Evolutionary conservation across 2,797 vertebrate genomes (phyloP).

Genomic region (Fistularia tabacaria): DNA sequence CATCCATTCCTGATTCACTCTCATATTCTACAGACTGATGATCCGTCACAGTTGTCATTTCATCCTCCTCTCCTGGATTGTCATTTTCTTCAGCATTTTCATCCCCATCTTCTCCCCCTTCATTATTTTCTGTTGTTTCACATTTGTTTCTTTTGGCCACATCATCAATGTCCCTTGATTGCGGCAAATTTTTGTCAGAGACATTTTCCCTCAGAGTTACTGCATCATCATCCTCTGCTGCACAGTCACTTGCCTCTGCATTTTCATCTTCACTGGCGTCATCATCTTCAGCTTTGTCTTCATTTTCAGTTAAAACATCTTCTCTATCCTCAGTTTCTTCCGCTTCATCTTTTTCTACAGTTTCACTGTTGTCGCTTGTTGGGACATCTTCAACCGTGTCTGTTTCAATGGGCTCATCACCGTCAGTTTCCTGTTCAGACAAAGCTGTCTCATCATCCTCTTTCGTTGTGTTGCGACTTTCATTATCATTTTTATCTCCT

Average conservation of each 20-base stretch:
- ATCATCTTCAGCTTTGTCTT: constrained; percentile 10
- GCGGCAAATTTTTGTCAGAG: background rate
- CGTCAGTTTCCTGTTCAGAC: too few relatives aligned
- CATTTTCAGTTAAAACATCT: background rate
- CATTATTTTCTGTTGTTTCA: constrained; percentile 20
- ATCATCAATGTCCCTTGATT: constrained; percentile 12
- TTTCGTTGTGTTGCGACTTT: too few relatives aligned
- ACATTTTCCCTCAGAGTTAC: constrained; percentile 2
- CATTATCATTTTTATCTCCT: too few relatives aligned
- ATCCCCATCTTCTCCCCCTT: constrained; percentile 11
- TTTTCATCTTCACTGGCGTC: constrained; percentile 13
- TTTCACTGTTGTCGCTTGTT: too few relatives aligned
- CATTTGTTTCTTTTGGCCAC: constrained; percentile 15
- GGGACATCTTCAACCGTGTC: too few relatives aligned
- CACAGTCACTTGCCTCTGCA: background rate
- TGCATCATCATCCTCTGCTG: background rate
- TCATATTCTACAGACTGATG: background rate
- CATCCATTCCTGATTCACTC: background rate
- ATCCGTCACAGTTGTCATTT: background rate
- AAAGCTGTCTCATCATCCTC: too few relatives aligned
- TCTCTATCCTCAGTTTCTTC: constrained; percentile 19
- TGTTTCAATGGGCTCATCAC: too few relatives aligned
- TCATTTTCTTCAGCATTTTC: constrained; percentile 11
- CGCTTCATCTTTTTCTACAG: constrained; percentile 3
- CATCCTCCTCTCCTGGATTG: background rate